Evolutionary conservation across 2,113 vertebrate species (phyloP).

Genomic region (Rhinogobius similis): DNA sequence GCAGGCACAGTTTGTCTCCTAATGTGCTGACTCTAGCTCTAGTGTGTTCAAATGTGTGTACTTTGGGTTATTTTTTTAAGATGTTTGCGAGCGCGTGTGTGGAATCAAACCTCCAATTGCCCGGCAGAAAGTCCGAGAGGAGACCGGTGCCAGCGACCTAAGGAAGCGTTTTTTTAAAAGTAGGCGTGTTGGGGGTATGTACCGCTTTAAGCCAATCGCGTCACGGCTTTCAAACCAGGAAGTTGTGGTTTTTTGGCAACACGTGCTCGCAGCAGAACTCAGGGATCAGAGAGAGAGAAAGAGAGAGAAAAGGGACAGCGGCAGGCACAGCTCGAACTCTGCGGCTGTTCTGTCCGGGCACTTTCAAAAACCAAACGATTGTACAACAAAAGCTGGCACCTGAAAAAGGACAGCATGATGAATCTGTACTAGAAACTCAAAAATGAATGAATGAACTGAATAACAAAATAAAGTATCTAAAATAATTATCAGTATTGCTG

Average conservation of each 20-base stretch:
- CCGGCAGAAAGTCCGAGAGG: slow-evolving; percentile 32
- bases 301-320: slow-evolving; percentile 8
- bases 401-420: background rate
- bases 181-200: slow-evolving; percentile 65
- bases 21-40: slow-evolving; percentile 31
- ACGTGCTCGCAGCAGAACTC: slow-evolving; percentile 35
- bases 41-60: slow-evolving; percentile 19
- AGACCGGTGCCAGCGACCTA: slow-evolving; percentile 46
- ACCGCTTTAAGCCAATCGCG: slow-evolving; percentile 49
- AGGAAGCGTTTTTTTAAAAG: slow-evolving; percentile 25
- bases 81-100: slow-evolving; percentile 14
- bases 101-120: slow-evolving; percentile 56
- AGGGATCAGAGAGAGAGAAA: slow-evolving; percentile 22
- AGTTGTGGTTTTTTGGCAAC: slow-evolving; percentile 56
- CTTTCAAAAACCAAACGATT: background rate
- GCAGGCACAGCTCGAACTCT: slow-evolving; percentile 21
- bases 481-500: too few relatives aligned
- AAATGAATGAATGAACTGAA: background rate
- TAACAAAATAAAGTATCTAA: too few relatives aligned
- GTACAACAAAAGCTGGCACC: background rate
- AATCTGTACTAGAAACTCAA: background rate
- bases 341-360: background rate
- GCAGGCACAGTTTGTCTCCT: slow-evolving; percentile 21
- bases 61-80: background rate
- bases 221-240: slow-evolving; percentile 16